phyloP scores from a whole-genome alignment of 1,140 invertebrate genomes.

The Melanaphis sacchari region DNA sequence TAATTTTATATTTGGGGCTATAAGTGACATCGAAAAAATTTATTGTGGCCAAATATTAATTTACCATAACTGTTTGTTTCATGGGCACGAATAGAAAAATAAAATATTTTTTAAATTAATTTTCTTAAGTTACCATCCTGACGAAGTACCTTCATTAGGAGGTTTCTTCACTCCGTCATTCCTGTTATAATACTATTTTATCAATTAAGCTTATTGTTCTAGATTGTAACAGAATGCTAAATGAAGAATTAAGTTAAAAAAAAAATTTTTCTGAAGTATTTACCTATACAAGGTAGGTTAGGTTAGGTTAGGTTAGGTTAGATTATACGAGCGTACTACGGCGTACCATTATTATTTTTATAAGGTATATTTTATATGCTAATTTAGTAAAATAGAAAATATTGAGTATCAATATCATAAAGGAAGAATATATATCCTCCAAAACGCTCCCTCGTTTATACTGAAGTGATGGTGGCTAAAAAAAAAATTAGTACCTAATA shows the following conservation, averaged over 20 bases:
- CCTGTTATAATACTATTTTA: no score
- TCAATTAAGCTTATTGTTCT: no score
- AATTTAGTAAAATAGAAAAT: not conserved
- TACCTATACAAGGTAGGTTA: no score
- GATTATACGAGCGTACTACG: not conserved
- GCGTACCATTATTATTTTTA: not conserved
- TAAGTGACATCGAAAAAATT: not conserved
- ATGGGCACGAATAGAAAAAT: not conserved
- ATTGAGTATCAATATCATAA: no score
- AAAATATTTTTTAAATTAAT: not conserved
- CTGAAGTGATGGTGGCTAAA: not conserved
- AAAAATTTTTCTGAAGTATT: no score
- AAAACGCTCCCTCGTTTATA: not conserved
- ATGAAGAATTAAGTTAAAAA: no score
- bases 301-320: no score
- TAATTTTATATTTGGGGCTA: not conserved
- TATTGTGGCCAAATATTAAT: not conserved
- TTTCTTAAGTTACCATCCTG: no score
- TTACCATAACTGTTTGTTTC: not conserved
- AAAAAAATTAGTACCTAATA: not conserved
- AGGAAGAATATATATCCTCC: no score
- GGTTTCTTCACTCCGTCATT: no score
- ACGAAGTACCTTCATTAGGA: no score
- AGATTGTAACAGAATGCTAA: no score
- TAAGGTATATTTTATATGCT: not conserved